Evolutionary conservation across 2,888 invertebrate species (phyloP), one percentile per base, ranked within the genome.

Genomic region (Philhelius pedissequus): DNA sequence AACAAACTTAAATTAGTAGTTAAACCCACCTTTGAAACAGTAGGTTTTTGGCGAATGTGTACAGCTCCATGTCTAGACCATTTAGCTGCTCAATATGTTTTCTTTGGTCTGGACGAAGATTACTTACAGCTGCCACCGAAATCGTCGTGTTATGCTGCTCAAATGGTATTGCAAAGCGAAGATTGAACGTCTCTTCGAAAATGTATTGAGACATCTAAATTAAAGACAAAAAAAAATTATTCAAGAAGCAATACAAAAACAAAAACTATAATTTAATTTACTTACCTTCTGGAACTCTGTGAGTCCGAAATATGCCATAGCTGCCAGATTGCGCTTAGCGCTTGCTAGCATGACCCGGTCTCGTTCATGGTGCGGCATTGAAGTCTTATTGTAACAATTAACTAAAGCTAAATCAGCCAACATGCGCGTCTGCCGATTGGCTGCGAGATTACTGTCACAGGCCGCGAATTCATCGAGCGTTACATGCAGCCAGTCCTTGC

Each of bases 341-440:
- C 98, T 98, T 38, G 97, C 96, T 86, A 99, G 92, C 94, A 99
- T 95, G 58, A 98, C 95, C 69, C 95, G 93, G 89, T 97, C 96
- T 40, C 96, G 93, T 88, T 97, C 96, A 11, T 93, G 92, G 62
- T 93, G 93, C 62, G 95, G 94, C 93, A 96, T 94, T 87, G 94
- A 93, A 60, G 95, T 95, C 87, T 94, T 95, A 90, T 99, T 97
- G 92, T 99, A 99, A 92, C 99, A 99, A 75, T 98, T 97, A 40
- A 99, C 96, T 62, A 98, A 93, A 76, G 97, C 96, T 87, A 99
- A 93, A 93, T 99, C 98, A 15, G 99, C 97, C 89, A 99, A 92
- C 99, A 99, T 99, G 87, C 99, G 94, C 3, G 99, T 99, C 92
- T 99, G 99, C 82, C 99, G 93, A 92, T 99, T 99, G 89, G 95